These are phyloP conservation scores for Siniperca chuatsi DNA, from an alignment of 2,113 vertebrate species.

Conservation along the genomic window DNA sequence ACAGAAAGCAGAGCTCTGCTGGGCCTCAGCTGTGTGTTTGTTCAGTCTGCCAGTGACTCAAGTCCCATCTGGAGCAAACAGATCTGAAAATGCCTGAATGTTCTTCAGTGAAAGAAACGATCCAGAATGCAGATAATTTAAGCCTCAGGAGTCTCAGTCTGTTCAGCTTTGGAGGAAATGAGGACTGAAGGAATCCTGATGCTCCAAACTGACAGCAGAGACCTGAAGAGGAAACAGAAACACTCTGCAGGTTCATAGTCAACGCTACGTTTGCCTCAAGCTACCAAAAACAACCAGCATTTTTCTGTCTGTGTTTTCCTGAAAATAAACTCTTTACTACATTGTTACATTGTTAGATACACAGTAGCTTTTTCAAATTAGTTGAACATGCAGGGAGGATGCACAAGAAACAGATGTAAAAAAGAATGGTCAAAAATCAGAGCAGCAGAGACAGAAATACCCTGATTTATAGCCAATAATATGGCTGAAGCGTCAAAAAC, in stretches of 20 bases:
- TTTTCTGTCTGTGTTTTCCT: not conserved
- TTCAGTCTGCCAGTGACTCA: slow-evolving; percentile 48
- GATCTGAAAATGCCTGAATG: slow-evolving; percentile 36
- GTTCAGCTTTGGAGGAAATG: slow-evolving; percentile 3
- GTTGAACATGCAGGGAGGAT: too few species aligned
- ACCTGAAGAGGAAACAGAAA: not conserved
- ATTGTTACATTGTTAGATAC: not conserved
- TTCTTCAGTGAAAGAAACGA: slow-evolving; percentile 10
- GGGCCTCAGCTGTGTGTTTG: slow-evolving; percentile 50
- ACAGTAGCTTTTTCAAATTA: not conserved
- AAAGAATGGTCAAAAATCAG: not conserved
- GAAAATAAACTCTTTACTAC: not conserved
- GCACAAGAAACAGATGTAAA: not conserved
- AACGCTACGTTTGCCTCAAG: not conserved
- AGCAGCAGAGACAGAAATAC: not conserved
- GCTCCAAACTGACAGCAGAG: not conserved
- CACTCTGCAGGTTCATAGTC: not conserved
- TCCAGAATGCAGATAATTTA: slow-evolving; percentile 49
- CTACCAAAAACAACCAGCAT: not conserved
- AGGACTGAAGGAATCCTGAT: slow-evolving; percentile 14
- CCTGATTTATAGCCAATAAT: not conserved
- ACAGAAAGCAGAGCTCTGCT: slow-evolving; percentile 28
- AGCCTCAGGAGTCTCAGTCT: slow-evolving; percentile 16
- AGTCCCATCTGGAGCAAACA: slow-evolving; percentile 54
- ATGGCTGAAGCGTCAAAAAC: not conserved